phyloP scores from a whole-genome alignment of 2,113 vertebrate genomes.

The Baryphthengus martii region DNA sequence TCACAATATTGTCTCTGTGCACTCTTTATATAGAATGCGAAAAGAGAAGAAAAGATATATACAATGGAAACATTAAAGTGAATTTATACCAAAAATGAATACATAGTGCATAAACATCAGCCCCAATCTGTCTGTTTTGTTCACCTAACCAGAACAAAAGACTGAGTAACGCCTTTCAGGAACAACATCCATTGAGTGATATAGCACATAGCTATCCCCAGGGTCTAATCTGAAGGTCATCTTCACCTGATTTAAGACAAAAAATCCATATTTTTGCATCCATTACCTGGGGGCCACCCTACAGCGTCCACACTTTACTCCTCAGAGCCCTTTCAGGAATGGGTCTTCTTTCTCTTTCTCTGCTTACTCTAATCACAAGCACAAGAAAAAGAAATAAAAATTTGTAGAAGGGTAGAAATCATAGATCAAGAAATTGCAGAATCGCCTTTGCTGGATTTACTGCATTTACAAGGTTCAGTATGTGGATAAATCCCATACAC shows the following conservation, averaged over 20 bases:
- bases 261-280: neutral
- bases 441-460: neutral
- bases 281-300: neutral
- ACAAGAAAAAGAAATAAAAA: neutral
- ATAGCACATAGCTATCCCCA: neutral
- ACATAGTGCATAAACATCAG: neutral
- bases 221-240: neutral
- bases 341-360: neutral
- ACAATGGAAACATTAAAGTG: neutral
- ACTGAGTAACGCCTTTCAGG: neutral
- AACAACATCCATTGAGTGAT: neutral
- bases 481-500: neutral
- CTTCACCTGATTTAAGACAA: neutral
- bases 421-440: neutral
- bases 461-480: neutral
- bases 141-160: neutral
- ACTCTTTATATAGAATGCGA: neutral
- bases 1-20: neutral
- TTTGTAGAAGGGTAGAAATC: neutral
- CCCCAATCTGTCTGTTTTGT: neutral
- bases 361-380: neutral
- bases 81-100: slow-evolving; percentile 7
- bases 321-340: neutral
- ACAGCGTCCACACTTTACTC: neutral
- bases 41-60: neutral